Base-by-base conservation (phyloP, 2,797 vertebrate genomes). In the Poeciliopsis infans region DNA sequence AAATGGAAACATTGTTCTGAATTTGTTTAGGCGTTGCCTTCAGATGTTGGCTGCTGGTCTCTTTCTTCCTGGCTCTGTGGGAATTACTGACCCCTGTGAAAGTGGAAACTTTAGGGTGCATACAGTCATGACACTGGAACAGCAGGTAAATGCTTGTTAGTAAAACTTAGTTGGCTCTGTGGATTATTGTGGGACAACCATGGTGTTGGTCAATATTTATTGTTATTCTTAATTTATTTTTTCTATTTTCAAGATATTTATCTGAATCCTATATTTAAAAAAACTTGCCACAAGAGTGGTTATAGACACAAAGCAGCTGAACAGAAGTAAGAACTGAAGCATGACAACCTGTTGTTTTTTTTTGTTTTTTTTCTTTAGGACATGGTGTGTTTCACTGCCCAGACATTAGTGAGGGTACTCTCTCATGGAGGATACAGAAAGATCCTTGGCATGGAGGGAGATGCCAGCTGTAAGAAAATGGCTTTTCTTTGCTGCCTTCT, bases 91-190 rank as follows among this genome's bases (percentile, higher is more conserved):
- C 46, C 98, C 98, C 7, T 99, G 98, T 8, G 98, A 99, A 92
- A 99, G 97, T 0, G 98, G 98, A 0, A 99, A 99, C 91, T 98
- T 98, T 94, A 81, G 98, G 15, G 98, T 99, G 7, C 98, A 99
- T 93, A 99, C 98, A 0, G 98, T 99, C 36, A 99, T 99, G 98
- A 99, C 98, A 0, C 93, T 99, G 72, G 98, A 99, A 61, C 98
- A 99, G 90, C 98, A 99, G 97, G 98, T 98, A 86, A 25, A 69
- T 77, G 66, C 2, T 43, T n/a, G n/a, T n/a, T n/a, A n/a, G n/a
- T n/a, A n/a, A n/a, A n/a, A n/a, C n/a, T n/a, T n/a, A n/a, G n/a
- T n/a, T n/a, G 23, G 0, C 13, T 8, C 23, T 69, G 20, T 5
- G 4, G 25, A 41, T 68, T 5, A 64, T 5, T 64, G 31, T 1